A percentile compares a stretch with the other conserved stretches of the same genome.
Conservation (phyloP, 2,113 vertebrate species). For the Limnothrissa miodon region DNA sequence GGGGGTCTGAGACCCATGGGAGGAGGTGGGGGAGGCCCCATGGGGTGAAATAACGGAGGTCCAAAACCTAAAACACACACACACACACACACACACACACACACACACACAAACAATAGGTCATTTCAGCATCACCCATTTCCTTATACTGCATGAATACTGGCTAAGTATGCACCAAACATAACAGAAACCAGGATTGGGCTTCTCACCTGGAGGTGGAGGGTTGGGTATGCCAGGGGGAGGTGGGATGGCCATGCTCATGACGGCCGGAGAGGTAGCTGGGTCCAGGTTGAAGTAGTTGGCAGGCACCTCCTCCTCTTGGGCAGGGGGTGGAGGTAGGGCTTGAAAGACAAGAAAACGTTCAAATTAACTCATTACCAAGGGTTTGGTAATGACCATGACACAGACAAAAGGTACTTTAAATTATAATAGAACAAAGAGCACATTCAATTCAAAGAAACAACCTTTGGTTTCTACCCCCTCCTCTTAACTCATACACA, state of each 20-base stretch:
- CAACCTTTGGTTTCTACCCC: not conserved
- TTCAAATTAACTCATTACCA: conserved; percentile 2
- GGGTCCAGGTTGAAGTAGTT: conserved; percentile 86
- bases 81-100: conserved; percentile 64
- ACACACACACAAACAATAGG: not conserved
- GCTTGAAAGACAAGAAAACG: conserved; percentile 55
- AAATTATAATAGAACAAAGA: not conserved
- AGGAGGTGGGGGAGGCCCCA: conserved; percentile 73
- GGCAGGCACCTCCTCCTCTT: conserved; percentile 80
- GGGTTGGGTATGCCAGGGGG: conserved; percentile 80
- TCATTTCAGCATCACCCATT: not conserved
- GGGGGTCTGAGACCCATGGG: conserved; percentile 84
- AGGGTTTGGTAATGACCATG: too few relatives aligned
- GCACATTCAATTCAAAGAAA: not conserved
- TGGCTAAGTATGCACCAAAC: conserved; percentile 76
- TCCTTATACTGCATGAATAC: conserved; percentile 59
- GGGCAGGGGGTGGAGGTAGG: conserved; percentile 78
- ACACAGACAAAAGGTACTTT: too few relatives aligned
- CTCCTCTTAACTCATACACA: not conserved
- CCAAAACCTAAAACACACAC: conserved; percentile 71
- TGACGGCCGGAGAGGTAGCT: conserved; percentile 75
- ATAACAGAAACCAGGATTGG: not conserved
- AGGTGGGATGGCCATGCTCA: conserved; percentile 81
- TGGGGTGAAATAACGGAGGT: conserved; percentile 77
- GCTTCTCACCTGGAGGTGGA: conserved; percentile 76